Evolutionary conservation across 2,888 invertebrate species (phyloP).

Genomic region (Torymus aiolomorphi): DNA sequence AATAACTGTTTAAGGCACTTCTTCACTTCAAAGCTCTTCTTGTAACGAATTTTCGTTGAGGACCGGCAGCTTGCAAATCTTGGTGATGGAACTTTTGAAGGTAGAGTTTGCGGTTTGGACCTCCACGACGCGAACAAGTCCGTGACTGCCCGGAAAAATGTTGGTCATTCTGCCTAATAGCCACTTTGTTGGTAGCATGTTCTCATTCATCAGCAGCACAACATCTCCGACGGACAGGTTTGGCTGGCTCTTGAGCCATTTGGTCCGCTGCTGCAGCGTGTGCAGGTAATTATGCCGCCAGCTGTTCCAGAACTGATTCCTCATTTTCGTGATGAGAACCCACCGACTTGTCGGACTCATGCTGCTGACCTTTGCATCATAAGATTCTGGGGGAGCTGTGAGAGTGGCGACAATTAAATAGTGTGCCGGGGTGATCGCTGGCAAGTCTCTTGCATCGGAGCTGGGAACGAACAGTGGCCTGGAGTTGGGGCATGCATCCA

Average conservation of each 20-base stretch:
- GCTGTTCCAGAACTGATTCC: background rate
- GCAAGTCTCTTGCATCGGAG: background rate
- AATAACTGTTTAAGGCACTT: too few relatives aligned
- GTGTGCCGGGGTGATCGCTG: background rate
- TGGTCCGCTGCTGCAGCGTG: slow-evolving; percentile 54
- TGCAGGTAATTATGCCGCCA: background rate
- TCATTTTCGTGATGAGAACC: slow-evolving; percentile 11
- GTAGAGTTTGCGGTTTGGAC: slow-evolving; percentile 8
- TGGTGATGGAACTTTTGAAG: too few relatives aligned
- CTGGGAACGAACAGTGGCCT: background rate
- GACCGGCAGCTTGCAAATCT: too few relatives aligned
- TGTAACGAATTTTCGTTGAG: too few relatives aligned
- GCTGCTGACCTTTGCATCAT: background rate
- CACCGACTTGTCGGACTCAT: background rate
- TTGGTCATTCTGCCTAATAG: slow-evolving; percentile 52
- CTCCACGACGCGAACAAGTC: slow-evolving; percentile 55
- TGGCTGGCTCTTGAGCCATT: slow-evolving; percentile 47
- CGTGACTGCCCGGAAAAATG: slow-evolving; percentile 58
- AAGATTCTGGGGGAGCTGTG: background rate
- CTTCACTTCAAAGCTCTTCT: too few relatives aligned
- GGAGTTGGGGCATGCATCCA: background rate
- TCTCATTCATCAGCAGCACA: slow-evolving; percentile 57
- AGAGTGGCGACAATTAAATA: background rate
- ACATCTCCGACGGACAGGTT: slow-evolving; percentile 44
- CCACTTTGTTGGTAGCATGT: slow-evolving; percentile 57